Conservation (phyloP, 2,113 vertebrate genomes). For the Etheostoma spectabile region DNA sequence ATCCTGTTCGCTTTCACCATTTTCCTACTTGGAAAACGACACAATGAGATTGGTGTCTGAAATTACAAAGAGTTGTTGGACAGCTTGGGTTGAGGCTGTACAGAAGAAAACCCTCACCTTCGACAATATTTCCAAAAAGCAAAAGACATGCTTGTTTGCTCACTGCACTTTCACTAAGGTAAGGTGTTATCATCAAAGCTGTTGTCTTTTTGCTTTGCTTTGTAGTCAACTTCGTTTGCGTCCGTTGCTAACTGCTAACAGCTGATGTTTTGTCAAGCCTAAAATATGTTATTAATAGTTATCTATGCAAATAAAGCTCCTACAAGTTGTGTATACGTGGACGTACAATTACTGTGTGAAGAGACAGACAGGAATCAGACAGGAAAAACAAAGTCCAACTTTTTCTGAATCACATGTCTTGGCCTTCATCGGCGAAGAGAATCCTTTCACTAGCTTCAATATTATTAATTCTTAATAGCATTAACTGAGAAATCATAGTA, state of each 20-base stretch:
- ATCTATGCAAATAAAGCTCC: conserved; percentile 10
- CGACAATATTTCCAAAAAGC: too few relatives aligned
- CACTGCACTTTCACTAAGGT: too few relatives aligned
- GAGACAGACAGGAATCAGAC: neutral
- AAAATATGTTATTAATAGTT: neutral
- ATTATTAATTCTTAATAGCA: neutral
- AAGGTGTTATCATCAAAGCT: too few relatives aligned
- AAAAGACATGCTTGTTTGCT: too few relatives aligned
- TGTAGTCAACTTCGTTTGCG: too few relatives aligned
- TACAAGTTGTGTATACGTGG: neutral
- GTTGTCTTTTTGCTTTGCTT: too few relatives aligned
- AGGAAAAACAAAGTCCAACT: neutral
- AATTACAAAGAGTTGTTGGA: too few relatives aligned
- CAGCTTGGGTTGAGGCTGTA: too few relatives aligned
- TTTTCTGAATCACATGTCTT: neutral
- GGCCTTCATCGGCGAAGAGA: neutral
- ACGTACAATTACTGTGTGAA: neutral
- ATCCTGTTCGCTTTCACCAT: too few relatives aligned
- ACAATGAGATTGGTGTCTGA: too few relatives aligned
- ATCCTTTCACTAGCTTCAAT: neutral
- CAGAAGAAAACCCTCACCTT: too few relatives aligned
- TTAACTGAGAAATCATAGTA: neutral
- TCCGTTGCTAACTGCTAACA: neutral
- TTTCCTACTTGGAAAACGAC: too few relatives aligned
- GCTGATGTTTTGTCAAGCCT: neutral